phyloP scores from a whole-genome alignment of 2,888 invertebrate genomes.

The Mesorhabditis spiculigera region DNA sequence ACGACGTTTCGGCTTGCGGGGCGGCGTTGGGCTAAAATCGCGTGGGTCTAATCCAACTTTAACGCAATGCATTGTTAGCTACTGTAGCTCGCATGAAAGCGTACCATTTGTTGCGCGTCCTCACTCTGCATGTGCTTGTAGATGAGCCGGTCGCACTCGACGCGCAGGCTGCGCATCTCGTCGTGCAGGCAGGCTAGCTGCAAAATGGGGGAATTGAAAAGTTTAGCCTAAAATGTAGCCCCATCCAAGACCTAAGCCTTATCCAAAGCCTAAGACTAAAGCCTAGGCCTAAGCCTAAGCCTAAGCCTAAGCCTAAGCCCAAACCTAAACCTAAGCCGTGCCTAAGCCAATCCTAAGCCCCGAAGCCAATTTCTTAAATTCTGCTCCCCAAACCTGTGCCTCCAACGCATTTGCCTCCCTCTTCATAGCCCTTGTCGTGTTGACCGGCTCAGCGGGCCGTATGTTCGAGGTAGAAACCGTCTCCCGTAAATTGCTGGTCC shows the following conservation, averaged over 20 bases:
- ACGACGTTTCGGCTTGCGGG: slow-evolving; percentile 66
- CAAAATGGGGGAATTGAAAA: background rate
- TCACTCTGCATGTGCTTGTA: slow-evolving; percentile 58
- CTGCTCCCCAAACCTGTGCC: background rate
- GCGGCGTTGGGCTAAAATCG: background rate
- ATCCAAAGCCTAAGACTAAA: too few species aligned
- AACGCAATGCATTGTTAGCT: too few species aligned
- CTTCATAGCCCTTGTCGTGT: background rate
- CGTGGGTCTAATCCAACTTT: background rate
- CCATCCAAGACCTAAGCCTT: too few species aligned
- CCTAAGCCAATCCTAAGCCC: too few species aligned
- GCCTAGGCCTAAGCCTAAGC: too few species aligned
- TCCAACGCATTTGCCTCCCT: slow-evolving; percentile 4
- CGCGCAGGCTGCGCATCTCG: slow-evolving; percentile 68
- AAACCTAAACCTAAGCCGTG: too few species aligned
- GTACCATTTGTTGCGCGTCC: slow-evolving; percentile 19
- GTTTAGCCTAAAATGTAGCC: background rate
- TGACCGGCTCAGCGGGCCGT: background rate
- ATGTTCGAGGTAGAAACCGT: background rate
- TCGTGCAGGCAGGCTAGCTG: slow-evolving; percentile 41
- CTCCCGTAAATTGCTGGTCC: background rate
- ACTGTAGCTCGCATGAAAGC: background rate
- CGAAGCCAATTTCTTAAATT: too few species aligned
- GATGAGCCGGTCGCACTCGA: slow-evolving; percentile 64
- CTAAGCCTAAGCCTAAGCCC: too few species aligned